Base-by-base conservation (phyloP, 2,888 invertebrate genomes). In the Eilema griseolum region DNA sequence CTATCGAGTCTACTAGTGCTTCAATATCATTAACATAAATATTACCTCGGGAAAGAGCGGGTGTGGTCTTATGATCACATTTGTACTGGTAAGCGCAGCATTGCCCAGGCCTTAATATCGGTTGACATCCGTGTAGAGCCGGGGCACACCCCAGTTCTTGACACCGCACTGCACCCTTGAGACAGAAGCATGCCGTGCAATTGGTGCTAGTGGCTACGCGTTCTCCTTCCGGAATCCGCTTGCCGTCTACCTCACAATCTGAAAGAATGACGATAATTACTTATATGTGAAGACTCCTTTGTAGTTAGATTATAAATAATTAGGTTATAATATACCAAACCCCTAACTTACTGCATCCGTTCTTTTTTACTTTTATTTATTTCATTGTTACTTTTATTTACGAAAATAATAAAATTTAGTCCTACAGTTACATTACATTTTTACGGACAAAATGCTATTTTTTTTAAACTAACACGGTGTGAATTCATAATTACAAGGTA, bases 81-180 rank as follows among this genome's bases (percentile, higher is more conserved):
- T 97, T 97, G 89, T 98, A 98, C 86, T 97, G 97, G 66, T 97
- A 97, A 16, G 98, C 98, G 86, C 98, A 98, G 90, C 98, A 98
- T 86, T 98, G 97, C 2, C 98, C 98, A 57, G 96, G 95, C 66
- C 96, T 96, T 67, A 97, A 96, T 66, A 98, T 96, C 0, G 98
- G 98, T 65, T 93, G 95, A 89, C 98, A 98, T 66, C 97, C 97
- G 76, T 96, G 96, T 71, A 98, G 94, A 0, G 97, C 96, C 1
- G 97, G 97, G 1, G 98, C 97, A 85, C 98, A 98, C 26, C 97
- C 96, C 71, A 98, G 95, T 7, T 97, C 97, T 77, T 97, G 97
- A 89, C 98, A 98, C 61, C 97, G 96, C 62, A 97, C 96, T 0
- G 96, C 91, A 0, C 98, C 97, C 81, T 96, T 96, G 80, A 98